These are phyloP conservation scores for Drosophila lutescens DNA, from an alignment of 2,888 invertebrate species.

Conservation along the genomic window DNA sequence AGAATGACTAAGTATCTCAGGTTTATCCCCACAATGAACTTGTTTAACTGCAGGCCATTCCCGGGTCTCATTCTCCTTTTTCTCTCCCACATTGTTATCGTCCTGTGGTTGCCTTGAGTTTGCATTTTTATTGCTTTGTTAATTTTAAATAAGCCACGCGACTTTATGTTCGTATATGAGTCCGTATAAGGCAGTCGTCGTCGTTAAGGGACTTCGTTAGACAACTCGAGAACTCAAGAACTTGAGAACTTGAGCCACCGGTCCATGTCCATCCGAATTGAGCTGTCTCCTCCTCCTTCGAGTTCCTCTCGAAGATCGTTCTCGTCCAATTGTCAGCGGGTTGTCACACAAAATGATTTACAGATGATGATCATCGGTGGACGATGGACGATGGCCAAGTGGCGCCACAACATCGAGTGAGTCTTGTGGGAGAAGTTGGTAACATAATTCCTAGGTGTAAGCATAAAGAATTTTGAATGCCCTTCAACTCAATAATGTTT, in stretches of 20 bases:
- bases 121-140: slow-evolving; percentile 74
- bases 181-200: slow-evolving; percentile 1
- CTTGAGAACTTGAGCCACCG: slow-evolving; percentile 4
- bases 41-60: slow-evolving; percentile 36
- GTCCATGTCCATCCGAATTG: slow-evolving; percentile 34
- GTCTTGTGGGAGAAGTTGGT: slow-evolving; percentile 20
- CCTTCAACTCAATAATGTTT: background rate
- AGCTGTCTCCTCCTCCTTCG: slow-evolving; percentile 44
- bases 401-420: slow-evolving; percentile 52
- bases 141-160: slow-evolving; percentile 70
- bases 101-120: slow-evolving; percentile 39
- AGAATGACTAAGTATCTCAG: slow-evolving; percentile 16
- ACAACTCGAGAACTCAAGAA: slow-evolving; percentile 1
- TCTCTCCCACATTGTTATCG: slow-evolving; percentile 47
- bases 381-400: slow-evolving; percentile 42
- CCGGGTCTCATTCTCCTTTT: slow-evolving; percentile 6
- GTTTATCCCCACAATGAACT: slow-evolving; percentile 31
- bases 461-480: background rate
- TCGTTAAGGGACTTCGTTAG: slow-evolving; percentile 30
- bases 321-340: slow-evolving; percentile 72
- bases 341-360: slow-evolving; percentile 75
- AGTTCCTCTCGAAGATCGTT: slow-evolving; percentile 19
- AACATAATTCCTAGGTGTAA: background rate
- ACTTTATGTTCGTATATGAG: slow-evolving; percentile 54
- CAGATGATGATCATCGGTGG: slow-evolving; percentile 35